These are phyloP conservation scores for Oostethus manadensis DNA, from an alignment of 2,113 vertebrate species.

Conservation along the genomic window DNA sequence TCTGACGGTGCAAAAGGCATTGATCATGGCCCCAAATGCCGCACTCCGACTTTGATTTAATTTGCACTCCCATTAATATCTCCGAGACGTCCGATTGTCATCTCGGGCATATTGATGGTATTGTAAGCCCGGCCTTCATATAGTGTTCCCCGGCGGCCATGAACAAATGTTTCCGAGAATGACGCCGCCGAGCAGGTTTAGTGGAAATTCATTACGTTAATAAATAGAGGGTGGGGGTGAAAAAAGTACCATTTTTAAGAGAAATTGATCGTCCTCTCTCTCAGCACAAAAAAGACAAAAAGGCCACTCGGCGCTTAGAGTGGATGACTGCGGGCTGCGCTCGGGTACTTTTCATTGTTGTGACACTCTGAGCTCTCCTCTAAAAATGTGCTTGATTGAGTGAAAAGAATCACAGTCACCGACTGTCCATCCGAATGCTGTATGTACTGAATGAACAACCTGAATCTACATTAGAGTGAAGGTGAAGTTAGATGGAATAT, in stretches of 20 bases:
- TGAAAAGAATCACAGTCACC: constrained; percentile 46
- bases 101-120: constrained; percentile 75
- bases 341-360: constrained; percentile 37
- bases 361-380: constrained; percentile 36
- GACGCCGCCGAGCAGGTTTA: constrained; percentile 64
- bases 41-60: constrained; percentile 75
- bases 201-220: constrained; percentile 74
- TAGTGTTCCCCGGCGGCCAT: constrained; percentile 71
- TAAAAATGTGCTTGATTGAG: constrained; percentile 40
- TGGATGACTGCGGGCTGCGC: constrained; percentile 25
- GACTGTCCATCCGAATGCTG: constrained; percentile 29
- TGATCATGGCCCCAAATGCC: constrained; percentile 72
- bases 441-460: constrained; percentile 18
- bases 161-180: constrained; percentile 72
- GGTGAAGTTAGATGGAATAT: background rate
- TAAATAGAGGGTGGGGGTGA: constrained; percentile 62
- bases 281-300: constrained; percentile 43
- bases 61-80: constrained; percentile 77
- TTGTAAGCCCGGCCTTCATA: constrained; percentile 71
- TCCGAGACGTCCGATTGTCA: constrained; percentile 76
- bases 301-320: constrained; percentile 26
- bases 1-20: constrained; percentile 72
- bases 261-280: constrained; percentile 48
- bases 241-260: constrained; percentile 58
- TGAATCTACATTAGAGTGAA: constrained; percentile 16